Evolutionary conservation across 2,113 vertebrate genomes (phyloP).

Genomic region (Apistogramma diplotaenia): DNA sequence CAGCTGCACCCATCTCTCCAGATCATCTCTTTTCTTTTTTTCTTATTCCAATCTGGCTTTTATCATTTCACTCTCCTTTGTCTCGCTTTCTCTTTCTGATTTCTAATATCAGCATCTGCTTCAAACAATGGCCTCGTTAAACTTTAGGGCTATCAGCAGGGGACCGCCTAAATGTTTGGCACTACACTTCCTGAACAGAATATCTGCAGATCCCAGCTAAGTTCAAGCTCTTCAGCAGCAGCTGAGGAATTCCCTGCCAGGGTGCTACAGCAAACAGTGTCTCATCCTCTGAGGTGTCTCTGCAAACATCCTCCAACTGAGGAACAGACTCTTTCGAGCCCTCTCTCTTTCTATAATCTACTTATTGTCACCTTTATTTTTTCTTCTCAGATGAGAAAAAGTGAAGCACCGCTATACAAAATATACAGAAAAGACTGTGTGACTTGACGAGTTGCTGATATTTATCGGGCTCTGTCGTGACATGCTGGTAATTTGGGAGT

Average conservation of each 20-base stretch:
- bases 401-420: slow-evolving; percentile 48
- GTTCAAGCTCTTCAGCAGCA: slow-evolving; percentile 73
- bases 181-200: slow-evolving; percentile 30
- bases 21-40: slow-evolving; percentile 44
- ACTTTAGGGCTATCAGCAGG: not conserved
- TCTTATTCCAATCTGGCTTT: slow-evolving; percentile 15
- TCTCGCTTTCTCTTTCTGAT: not conserved
- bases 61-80: slow-evolving; percentile 18
- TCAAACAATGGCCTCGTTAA: slow-evolving; percentile 23
- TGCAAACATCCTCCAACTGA: slow-evolving; percentile 61
- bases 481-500: not conserved
- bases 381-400: slow-evolving; percentile 13
- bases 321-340: not conserved
- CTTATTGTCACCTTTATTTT: not conserved
- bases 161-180: slow-evolving; percentile 40
- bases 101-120: slow-evolving; percentile 27
- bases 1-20: slow-evolving; percentile 86
- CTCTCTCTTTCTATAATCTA: slow-evolving; percentile 6
- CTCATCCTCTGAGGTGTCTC: slow-evolving; percentile 70
- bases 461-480: not conserved
- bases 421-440: slow-evolving; percentile 31
- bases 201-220: slow-evolving; percentile 54
- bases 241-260: slow-evolving; percentile 82
- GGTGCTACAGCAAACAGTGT: slow-evolving; percentile 85
- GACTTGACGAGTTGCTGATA: slow-evolving; percentile 18